These are phyloP conservation scores for Threskiornis aethiopicus DNA, from an alignment of 2,797 vertebrate species.

Conservation along the genomic window DNA sequence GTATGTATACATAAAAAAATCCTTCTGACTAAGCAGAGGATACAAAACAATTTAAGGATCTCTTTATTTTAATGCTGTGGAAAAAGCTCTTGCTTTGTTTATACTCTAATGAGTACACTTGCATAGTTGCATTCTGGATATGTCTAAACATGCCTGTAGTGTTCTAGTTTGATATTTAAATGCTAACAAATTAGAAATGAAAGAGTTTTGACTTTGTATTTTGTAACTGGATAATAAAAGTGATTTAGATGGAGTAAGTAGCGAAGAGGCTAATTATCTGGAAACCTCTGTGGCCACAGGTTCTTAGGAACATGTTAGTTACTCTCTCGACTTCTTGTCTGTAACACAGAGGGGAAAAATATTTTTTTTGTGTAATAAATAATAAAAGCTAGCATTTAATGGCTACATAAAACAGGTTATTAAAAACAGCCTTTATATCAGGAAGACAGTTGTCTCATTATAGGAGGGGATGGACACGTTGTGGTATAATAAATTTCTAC, in stretches of 20 bases:
- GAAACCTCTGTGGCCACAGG: not conserved
- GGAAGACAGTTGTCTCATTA: not conserved
- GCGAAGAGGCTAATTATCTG: not conserved
- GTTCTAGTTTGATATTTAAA: not conserved
- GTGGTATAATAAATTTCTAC: not conserved
- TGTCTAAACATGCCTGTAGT: not conserved
- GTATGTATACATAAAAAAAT: not conserved
- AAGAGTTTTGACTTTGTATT: not conserved
- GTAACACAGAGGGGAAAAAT: not conserved
- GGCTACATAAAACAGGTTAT: not conserved
- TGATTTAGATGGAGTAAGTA: not conserved
- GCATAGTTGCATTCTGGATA: not conserved
- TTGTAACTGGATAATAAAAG: not conserved
- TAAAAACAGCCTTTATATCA: not conserved
- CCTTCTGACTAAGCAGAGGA: not conserved
- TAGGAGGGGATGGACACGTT: not conserved
- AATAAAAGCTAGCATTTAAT: not conserved
- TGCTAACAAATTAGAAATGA: slow-evolving; percentile 13
- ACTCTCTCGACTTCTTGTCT: not conserved
- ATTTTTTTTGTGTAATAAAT: not conserved
- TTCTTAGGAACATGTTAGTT: not conserved
- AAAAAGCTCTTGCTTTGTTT: not conserved
- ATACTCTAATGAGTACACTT: not conserved
- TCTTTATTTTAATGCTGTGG: not conserved
- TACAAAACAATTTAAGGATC: not conserved